Evolutionary conservation across 2,113 vertebrate genomes (phyloP), one percentile per base, ranked within the genome.

Genomic region (Cinclus cinclus): DNA sequence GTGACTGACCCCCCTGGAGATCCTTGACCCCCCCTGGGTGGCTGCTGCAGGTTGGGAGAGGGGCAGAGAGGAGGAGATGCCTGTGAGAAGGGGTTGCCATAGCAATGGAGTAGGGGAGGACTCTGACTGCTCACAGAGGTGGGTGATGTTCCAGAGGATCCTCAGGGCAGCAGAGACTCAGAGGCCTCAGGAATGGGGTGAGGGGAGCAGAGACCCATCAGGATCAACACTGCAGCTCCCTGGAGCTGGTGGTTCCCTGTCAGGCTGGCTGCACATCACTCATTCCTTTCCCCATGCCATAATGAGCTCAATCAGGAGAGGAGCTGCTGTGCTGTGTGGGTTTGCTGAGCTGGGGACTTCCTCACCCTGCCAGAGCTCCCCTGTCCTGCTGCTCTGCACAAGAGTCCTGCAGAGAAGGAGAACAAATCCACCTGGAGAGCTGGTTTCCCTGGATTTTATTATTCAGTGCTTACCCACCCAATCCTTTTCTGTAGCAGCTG

Each of bases 81-180:
- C 53, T 46, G 77, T 49, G 77, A 37, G 52, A 81, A 44, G n/a
- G 39, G 35, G 89, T 97, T 96, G 89, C 94, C 87, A 95, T 95
- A 84, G 91, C 91, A 74, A 95, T 94, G 77, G 89, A 90, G 44
- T 80, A 22, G 53, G 39, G 55, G 41, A 94, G 63, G 65, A 79
- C 78, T 64, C 68, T 0, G 5, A 44, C 79, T 90, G 74, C 92
- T 84, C 73, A 12, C 0, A 0, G 79, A 28, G 30, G 37, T 70
- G 65, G 71, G 47, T 63, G 70, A 71, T 49, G 79, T 41, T 93
- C 63, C 2, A 0, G 24, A 90, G 83, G 83, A 87, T 63, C 89
- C 63, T 83, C 41, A 4, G 7, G 86, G 71, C 78, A 82, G 41
- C 6, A 1, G 14, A 37, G 56, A 31, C 7, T 13, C 68, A 1